These are phyloP conservation scores for Morone saxatilis DNA, from an alignment of 2,113 vertebrate genomes.

Conservation along the genomic window DNA sequence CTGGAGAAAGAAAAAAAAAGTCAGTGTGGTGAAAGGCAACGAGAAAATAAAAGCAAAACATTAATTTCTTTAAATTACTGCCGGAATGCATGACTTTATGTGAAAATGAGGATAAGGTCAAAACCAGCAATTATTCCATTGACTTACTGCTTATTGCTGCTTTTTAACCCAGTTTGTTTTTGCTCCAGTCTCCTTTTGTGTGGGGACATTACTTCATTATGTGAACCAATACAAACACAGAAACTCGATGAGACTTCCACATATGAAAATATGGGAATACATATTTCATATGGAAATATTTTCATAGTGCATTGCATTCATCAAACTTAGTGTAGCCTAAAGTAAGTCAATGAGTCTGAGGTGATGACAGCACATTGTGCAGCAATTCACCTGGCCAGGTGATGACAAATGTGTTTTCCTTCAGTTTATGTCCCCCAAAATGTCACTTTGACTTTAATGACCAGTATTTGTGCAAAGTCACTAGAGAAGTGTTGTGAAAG, in stretches of 20 bases:
- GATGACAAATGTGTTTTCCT: constrained; percentile 19
- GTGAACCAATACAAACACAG: constrained; percentile 41
- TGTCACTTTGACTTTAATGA: too few relatives aligned
- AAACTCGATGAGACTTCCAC: constrained; percentile 28
- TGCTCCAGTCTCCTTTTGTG: constrained; percentile 5
- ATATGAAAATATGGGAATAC: constrained; percentile 39
- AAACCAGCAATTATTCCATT: constrained; percentile 51
- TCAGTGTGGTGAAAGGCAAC: constrained; percentile 39
- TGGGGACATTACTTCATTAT: constrained; percentile 44
- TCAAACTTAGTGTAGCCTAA: constrained; percentile 17
- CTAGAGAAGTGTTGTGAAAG: not conserved
- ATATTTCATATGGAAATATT: constrained; percentile 45
- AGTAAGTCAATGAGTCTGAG: constrained; percentile 8
- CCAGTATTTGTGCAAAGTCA: too few relatives aligned
- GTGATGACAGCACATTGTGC: constrained; percentile 52
- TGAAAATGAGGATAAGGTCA: constrained; percentile 57
- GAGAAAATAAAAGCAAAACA: constrained; percentile 65
- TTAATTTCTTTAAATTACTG: constrained; percentile 50
- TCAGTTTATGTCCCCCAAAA: not conserved
- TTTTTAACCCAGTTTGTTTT: constrained; percentile 26
- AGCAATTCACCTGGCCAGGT: constrained; percentile 33
- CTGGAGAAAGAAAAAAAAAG: constrained; percentile 15
- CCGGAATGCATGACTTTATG: constrained; percentile 56
- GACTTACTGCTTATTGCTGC: not conserved
- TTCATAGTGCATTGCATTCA: constrained; percentile 17